Conservation (phyloP, 2,888 invertebrate species). For the Microctonus hyperodae region DNA sequence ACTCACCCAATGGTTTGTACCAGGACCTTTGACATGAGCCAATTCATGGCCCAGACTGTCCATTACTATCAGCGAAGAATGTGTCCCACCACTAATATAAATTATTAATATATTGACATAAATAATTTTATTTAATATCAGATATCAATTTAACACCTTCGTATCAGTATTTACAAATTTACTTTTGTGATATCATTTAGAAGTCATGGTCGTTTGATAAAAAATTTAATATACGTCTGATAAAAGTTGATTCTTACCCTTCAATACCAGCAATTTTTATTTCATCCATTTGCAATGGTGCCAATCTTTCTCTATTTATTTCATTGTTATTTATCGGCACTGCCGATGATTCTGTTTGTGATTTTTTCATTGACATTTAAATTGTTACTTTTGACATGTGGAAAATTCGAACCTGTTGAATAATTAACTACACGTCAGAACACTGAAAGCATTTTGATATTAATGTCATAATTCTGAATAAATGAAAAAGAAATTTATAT, state of each 20-base stretch:
- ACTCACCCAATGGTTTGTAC: slow-evolving; percentile 81
- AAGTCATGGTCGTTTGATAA: neutral
- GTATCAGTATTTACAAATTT: neutral
- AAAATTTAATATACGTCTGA: slow-evolving; percentile 8
- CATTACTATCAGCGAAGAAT: slow-evolving; percentile 80
- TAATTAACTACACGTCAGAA: no score
- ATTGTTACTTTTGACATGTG: no score
- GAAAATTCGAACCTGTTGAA: no score
- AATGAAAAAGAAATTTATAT: no score
- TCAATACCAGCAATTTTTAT: slow-evolving; percentile 58
- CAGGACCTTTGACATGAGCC: slow-evolving; percentile 72
- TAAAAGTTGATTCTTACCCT: slow-evolving; percentile 54
- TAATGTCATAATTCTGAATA: no score
- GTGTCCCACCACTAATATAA: slow-evolving; percentile 79
- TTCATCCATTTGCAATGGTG: slow-evolving; percentile 41
- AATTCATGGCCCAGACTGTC: slow-evolving; percentile 75
- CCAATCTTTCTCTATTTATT: neutral
- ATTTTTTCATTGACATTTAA: no score
- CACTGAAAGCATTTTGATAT: no score
- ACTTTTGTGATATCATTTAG: neutral
- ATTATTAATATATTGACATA: slow-evolving; percentile 1
- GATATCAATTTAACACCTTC: neutral
- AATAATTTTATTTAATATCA: neutral
- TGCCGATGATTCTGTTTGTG: no score
- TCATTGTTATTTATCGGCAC: slow-evolving; percentile 23